Percentiles rank a stretch among this genome's conserved stretches.
Conservation (phyloP, 2,113 vertebrate species). For the Phalacrocorax aristotelis region DNA sequence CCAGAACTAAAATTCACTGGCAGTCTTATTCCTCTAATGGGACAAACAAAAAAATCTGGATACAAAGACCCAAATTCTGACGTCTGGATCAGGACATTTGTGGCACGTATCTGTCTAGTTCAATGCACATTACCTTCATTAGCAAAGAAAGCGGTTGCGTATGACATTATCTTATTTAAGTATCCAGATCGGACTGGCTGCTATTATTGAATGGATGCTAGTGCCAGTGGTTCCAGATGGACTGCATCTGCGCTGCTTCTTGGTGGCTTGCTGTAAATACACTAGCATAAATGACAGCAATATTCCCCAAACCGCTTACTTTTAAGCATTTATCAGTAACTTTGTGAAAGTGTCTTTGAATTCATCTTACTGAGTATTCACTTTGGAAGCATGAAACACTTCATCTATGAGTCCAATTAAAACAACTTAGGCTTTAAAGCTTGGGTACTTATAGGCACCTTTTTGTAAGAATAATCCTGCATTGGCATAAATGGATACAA, state of each 20-base stretch:
- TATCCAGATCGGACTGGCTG: background rate
- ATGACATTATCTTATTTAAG: background rate
- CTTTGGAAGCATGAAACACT: background rate
- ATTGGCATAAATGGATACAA: background rate
- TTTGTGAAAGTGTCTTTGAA: background rate
- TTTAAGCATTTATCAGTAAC: background rate
- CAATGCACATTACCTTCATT: background rate
- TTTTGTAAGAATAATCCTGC: background rate
- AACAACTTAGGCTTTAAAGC: slow-evolving; percentile 14
- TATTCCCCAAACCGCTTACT: background rate
- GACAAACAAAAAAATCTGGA: background rate
- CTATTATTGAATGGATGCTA: background rate
- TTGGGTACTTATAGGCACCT: background rate
- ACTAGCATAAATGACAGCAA: background rate
- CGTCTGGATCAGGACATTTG: background rate
- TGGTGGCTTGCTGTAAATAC: background rate
- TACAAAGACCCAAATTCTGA: background rate
- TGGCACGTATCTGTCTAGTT: background rate
- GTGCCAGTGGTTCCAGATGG: background rate
- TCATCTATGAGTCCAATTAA: slow-evolving; percentile 9
- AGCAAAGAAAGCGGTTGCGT: background rate
- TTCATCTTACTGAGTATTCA: background rate
- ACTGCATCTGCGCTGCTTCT: background rate
- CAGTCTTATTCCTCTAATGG: background rate
- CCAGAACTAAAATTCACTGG: background rate